These are phyloP conservation scores for Hemiscyllium ocellatum DNA, from an alignment of 2,113 vertebrate genomes.

Conservation along the genomic window DNA sequence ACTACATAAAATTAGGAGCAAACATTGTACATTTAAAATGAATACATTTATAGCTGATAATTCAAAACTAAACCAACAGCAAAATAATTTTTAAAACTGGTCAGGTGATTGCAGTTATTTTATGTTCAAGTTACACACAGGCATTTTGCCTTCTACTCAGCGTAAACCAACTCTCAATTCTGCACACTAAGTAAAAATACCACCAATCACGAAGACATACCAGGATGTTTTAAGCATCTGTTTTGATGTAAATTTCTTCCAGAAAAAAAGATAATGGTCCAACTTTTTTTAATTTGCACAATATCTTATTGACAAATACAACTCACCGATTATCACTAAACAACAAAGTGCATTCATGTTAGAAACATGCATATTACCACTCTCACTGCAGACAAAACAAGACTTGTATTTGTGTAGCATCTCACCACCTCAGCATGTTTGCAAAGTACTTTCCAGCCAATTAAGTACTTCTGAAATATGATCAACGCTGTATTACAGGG, in stretches of 20 bases:
- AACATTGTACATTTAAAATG: not conserved
- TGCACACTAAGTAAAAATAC: not conserved
- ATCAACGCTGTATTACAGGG: not conserved
- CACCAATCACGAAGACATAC: too few species aligned
- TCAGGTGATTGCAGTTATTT: not conserved
- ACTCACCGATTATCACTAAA: not conserved
- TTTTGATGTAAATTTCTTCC: too few species aligned
- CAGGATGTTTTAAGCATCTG: too few species aligned
- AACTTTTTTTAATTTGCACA: not conserved
- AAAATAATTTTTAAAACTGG: not conserved
- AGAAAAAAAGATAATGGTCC: too few species aligned
- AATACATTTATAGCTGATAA: too few species aligned
- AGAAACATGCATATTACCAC: not conserved
- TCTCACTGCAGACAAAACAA: not conserved
- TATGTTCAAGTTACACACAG: not conserved
- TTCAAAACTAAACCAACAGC: not conserved
- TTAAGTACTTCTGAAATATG: not conserved
- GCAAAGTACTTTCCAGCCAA: not conserved
- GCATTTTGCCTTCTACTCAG: not conserved
- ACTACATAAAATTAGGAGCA: conserved; percentile 57
- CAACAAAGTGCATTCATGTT: not conserved
- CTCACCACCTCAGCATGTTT: not conserved
- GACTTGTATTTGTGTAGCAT: not conserved
- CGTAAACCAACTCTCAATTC: not conserved
- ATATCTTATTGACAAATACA: not conserved